Base-by-base conservation (phyloP, 92 coral and sea anemone genomes). In the Porites cylindrica region DNA sequence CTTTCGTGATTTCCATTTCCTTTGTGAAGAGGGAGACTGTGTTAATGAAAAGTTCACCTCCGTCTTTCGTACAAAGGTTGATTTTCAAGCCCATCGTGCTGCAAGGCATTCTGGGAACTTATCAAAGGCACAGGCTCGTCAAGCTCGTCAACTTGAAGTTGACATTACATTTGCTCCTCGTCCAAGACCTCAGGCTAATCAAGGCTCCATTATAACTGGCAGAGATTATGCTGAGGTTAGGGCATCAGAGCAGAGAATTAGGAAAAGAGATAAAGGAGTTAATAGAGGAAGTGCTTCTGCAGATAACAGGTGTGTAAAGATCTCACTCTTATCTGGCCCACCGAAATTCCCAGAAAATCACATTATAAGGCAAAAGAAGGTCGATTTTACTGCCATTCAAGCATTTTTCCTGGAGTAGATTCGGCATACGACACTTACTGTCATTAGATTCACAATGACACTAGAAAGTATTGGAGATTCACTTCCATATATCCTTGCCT, bases 21-120 rank as follows among this genome's bases (percentile, higher is more conserved):
- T 97, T 11, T 97, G 99, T 72, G 99, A 97, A 79, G 98, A 93
- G 78, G 99, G 90, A 8, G 95, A 93, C 85, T 97, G 99, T 75
- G 62, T 91, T 4, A 88, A 80, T 74, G 99, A 97, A 69, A 88
- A 95, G 70, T 97, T 90, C 81, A 94, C 98, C 8, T 91, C 93
- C 0, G 99, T 95, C 59, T 97, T 95, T 78, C 91, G 99, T n/a
- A 79, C 94, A 18, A 97, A 97, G 66, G 93, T 97, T 80, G 99
- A 97, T 72, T 78, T 92, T 59, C 99, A 97, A 76, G 98, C 98
- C 52, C 99, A 97, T 65, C 86, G 86, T 68, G 96, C 98, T 0
- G 84, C 82, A 54, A 93, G 94, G 79, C 99, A 97, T 58, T 63
- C 93, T 18, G 90, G 90, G 32, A 95, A 91, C 67, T 70, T 97